These are phyloP conservation scores for Pluvianellus socialis DNA, from an alignment of 2,113 vertebrate genomes.

Conservation along the genomic window DNA sequence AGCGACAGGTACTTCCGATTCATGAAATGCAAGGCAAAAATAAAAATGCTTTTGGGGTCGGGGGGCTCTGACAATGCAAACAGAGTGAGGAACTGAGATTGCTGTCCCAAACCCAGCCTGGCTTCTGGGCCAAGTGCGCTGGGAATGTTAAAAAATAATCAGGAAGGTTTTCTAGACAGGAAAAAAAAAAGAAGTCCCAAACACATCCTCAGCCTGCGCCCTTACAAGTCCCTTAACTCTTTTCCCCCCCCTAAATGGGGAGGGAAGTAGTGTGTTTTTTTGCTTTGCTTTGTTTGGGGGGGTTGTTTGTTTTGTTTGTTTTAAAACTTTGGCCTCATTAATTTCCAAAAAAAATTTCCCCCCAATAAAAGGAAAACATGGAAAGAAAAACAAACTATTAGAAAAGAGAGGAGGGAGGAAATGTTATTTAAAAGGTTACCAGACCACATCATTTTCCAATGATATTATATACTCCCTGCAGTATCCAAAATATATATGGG, in stretches of 20 bases:
- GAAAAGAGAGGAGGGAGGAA: slow-evolving; percentile 99
- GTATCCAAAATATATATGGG: slow-evolving; percentile 99
- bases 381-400: slow-evolving; percentile 99
- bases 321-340: slow-evolving; percentile 75
- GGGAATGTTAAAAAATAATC: slow-evolving; percentile 60
- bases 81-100: background rate
- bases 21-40: background rate
- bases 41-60: background rate
- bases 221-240: slow-evolving; percentile 61
- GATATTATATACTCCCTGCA: slow-evolving; percentile 99
- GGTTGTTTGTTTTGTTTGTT: slow-evolving; percentile 54
- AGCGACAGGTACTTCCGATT: slow-evolving; percentile 66
- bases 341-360: slow-evolving; percentile 74
- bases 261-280: background rate
- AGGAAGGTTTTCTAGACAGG: slow-evolving; percentile 72
- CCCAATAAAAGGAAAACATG: slow-evolving; percentile 99
- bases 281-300: background rate
- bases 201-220: slow-evolving; percentile 46
- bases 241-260: background rate
- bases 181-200: slow-evolving; percentile 23
- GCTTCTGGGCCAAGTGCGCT: background rate
- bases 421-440: slow-evolving; percentile 99
- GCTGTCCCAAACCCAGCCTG: background rate
- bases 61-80: background rate
- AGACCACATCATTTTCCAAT: slow-evolving; percentile 99